Evolutionary conservation across 2,888 invertebrate species (phyloP).

Genomic region (Drosophila robusta): DNA sequence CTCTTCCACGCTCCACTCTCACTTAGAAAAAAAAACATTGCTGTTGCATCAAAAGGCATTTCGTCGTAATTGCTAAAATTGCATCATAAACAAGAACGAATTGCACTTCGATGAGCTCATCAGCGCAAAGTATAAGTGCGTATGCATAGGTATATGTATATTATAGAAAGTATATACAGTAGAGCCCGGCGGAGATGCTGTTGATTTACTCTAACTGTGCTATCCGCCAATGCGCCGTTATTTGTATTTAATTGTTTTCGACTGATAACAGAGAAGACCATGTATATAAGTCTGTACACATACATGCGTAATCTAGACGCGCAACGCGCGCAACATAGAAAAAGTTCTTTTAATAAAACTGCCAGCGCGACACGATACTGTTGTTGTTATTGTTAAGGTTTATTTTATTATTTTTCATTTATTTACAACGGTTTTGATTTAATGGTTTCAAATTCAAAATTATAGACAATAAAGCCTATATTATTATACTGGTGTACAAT

Average conservation of each 20-base stretch:
- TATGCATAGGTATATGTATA: not conserved
- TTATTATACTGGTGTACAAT: not conserved
- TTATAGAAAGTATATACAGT: not conserved
- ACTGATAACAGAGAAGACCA: constrained; percentile 37
- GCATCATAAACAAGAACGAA: constrained; percentile 51
- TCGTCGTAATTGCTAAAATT: constrained; percentile 40
- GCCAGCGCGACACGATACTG: constrained; percentile 19
- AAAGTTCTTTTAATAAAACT: constrained; percentile 21
- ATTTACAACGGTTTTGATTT: not conserved
- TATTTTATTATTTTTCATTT: not conserved
- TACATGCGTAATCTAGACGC: constrained; percentile 31
- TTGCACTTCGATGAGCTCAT: constrained; percentile 51
- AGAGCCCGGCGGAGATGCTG: constrained; percentile 20
- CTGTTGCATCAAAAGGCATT: constrained; percentile 58
- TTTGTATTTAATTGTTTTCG: constrained; percentile 21
- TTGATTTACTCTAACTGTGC: constrained; percentile 16
- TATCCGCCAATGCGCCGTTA: constrained; percentile 14
- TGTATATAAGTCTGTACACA: constrained; percentile 13
- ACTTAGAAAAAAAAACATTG: constrained; percentile 11
- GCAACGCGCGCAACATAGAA: constrained; percentile 11
- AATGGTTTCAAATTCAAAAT: not conserved
- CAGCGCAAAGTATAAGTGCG: constrained; percentile 10
- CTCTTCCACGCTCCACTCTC: constrained; percentile 13
- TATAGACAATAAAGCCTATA: too few species aligned
- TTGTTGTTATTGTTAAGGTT: not conserved